Evolutionary conservation across 2,113 vertebrate species (phyloP).

Genomic region (Grus americana): DNA sequence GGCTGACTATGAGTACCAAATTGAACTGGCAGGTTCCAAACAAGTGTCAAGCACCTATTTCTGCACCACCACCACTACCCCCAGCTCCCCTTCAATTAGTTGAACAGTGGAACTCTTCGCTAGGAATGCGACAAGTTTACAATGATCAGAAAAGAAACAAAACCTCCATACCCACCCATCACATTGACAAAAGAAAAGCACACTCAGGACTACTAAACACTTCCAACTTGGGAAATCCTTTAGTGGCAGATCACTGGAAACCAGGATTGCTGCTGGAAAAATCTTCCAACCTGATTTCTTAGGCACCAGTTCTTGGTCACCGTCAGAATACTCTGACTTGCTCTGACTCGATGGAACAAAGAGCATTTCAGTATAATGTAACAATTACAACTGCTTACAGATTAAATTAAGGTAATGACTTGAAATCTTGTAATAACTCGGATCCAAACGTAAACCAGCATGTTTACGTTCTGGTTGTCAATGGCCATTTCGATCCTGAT

Average conservation of each 20-base stretch:
- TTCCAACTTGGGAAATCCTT: background rate
- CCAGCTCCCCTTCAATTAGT: background rate
- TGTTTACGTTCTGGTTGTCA: background rate
- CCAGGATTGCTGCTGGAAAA: background rate
- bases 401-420: no score
- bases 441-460: background rate
- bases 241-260: background rate
- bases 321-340: background rate
- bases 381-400: background rate
- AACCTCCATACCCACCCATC: background rate
- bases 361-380: background rate
- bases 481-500: background rate
- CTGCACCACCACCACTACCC: no score
- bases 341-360: background rate
- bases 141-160: background rate
- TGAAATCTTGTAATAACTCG: background rate
- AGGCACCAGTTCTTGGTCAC: background rate
- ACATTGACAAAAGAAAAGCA: background rate
- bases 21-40: background rate
- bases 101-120: background rate
- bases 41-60: background rate
- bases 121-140: background rate
- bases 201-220: background rate
- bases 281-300: background rate
- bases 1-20: background rate